phyloP scores from a whole-genome alignment of 2,797 vertebrate species.

The Etheostoma nigrum region DNA sequence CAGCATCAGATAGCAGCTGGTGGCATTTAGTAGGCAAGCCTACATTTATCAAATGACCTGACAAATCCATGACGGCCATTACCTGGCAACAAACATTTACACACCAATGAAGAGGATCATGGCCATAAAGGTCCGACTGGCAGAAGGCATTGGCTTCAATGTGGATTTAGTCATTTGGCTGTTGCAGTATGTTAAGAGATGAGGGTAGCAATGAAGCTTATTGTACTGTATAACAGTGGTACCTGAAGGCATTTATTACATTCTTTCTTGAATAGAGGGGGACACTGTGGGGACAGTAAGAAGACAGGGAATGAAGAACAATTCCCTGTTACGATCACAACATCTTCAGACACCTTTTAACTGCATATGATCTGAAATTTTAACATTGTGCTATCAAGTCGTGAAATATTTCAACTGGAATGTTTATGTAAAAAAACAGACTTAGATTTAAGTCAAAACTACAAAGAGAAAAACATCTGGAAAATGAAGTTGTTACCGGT shows the following conservation, averaged over 20 bases:
- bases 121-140: constrained; percentile 25
- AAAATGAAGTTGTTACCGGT: constrained; percentile 86
- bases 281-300: constrained; percentile 87
- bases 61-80: constrained; percentile 57
- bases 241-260: constrained; percentile 92
- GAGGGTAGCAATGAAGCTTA: constrained; percentile 81
- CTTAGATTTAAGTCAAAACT: constrained; percentile 7
- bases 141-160: constrained; percentile 28
- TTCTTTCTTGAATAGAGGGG: constrained; percentile 92
- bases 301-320: constrained; percentile 77
- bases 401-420: constrained; percentile 31
- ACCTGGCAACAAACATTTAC: constrained; percentile 58
- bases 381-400: constrained; percentile 46
- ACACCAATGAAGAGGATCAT: constrained; percentile 34
- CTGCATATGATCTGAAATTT: constrained; percentile 46
- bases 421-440: constrained; percentile 24
- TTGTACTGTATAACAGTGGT: constrained; percentile 85
- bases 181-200: constrained; percentile 73
- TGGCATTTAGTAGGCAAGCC: constrained; percentile 32
- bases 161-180: constrained; percentile 73
- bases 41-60: constrained; percentile 56
- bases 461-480: not conserved
- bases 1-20: constrained; percentile 36
- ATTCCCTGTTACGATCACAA: constrained; percentile 46
- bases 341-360: constrained; percentile 47